Evolutionary conservation across 2,113 vertebrate genomes (phyloP), one percentile per base, ranked within the genome.

Genomic region (Bos javanicus): DNA sequence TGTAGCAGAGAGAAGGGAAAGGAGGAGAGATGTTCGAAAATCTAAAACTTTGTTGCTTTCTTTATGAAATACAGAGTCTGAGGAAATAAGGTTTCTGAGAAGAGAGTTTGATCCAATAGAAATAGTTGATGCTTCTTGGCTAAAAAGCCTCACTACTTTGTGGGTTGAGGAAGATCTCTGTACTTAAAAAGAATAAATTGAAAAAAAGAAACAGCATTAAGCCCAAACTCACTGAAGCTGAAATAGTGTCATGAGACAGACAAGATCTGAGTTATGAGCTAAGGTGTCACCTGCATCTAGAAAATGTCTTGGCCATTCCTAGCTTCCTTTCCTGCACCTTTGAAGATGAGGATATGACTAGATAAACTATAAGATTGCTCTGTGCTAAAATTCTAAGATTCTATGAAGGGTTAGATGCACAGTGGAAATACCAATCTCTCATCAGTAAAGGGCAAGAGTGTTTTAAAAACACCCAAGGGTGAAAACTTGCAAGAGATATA

Each of bases 401-500:
- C 86, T 67, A 28, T 80, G 19, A 96, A 95, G 19, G 23, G 23
- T 36, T 48, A 81, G 4, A 33, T 82, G 2, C 7, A 46, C 1
- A 36, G 8, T 48, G 6, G 36, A 91, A 97, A 96, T 90, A 95
- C 0, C 89, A 74, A 67, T 67, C 87, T 95, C 30, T 50, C 26
- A 60, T 64, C 59, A 59, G 76, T 96, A n/a, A 93, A 76, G 43
- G 26, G 16, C 25, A 96, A 74, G 30, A 91, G 6, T 56, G 81
- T 95, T 87, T 76, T 54, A n/a, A 96, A 96, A 96, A 94, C 54
- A 71, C 56, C 14, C 10, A 54, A 62, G 7, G 19, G 39, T 92
- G 16, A 96, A 96, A 83, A 12, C 43, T 71, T 95, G 78, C 16
- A 86, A 83, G 30, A 96, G 30, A 62, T 94, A 84, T 59, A 85